Base-by-base conservation (phyloP, 2,888 invertebrate species). In the Matsumyia berberina region DNA sequence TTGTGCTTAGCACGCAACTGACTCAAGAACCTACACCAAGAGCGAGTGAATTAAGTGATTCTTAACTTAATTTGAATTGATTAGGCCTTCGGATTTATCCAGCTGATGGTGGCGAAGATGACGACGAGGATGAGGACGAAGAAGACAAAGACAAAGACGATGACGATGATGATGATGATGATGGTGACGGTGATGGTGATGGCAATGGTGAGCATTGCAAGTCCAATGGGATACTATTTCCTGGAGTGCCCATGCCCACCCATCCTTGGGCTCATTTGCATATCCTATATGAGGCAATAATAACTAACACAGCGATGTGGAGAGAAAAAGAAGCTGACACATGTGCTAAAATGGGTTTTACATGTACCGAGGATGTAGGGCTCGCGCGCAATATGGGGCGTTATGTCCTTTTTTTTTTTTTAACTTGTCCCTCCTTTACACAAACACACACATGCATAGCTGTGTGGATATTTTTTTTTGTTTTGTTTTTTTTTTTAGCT, bases 41-140 rank as follows among this genome's bases (percentile, higher is more conserved):
- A 51, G 55, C 51, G 55, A 39, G 49, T 37, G 79, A 85, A 85
- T 85, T 74, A 85, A 85, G 79, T 69, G 85, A 80, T 85, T 85
- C 80, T 85, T 74, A 85, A 80, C 64, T 76, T 70, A 85, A 85
- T 85, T 85, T 80, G 85, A 85, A 85, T 85, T 85, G 85, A 85
- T 85, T 74, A 80, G 85, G 60, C 66, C 33, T 72, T 62, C 57
- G 66, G 67, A 72, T 55, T 42, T 17, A 44, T 15, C 33, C 53
- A 46, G 42, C 37, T 51, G 62, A 29, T 42, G 72, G 44, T 46
- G 58, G n/a, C n/a, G n/a, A n/a, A 39, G 51, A 19, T 57, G 12
- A 9, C 24, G 24, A 24, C 24, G 24, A 24, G 24, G 24, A 24
- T 24, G n/a, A n/a, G n/a, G n/a, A n/a, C n/a, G n/a, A n/a, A n/a